These are phyloP conservation scores for Apaloderma vittatum DNA, from an alignment of 2,113 vertebrate genomes.

Conservation along the genomic window DNA sequence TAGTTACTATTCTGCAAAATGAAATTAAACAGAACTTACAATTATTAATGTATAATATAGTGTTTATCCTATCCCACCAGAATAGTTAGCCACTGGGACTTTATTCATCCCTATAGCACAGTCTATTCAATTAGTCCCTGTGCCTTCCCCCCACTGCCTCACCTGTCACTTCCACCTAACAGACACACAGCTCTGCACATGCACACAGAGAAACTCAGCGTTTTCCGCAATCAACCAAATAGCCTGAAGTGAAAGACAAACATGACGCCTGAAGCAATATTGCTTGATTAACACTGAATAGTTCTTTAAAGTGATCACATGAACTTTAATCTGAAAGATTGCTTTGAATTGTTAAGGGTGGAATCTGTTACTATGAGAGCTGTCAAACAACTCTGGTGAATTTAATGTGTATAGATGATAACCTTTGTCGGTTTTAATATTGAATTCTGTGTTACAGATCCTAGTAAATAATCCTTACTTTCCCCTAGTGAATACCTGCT, in stretches of 20 bases:
- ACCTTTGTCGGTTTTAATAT: constrained; percentile 88
- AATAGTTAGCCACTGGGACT: not conserved
- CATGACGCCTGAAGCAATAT: constrained; percentile 73
- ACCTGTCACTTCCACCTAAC: constrained; percentile 37
- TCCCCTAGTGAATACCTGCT: constrained; percentile 82
- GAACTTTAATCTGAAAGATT: constrained; percentile 76
- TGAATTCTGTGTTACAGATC: constrained; percentile 87
- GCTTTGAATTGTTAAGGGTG: constrained; percentile 78
- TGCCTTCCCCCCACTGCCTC: not conserved
- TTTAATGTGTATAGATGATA: constrained; percentile 87
- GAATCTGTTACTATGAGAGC: constrained; percentile 79
- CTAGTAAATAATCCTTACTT: constrained; percentile 83
- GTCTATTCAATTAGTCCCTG: not conserved
- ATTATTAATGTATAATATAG: not conserved
- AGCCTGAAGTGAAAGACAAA: constrained; percentile 76
- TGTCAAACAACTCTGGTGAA: constrained; percentile 84
- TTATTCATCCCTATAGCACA: not conserved
- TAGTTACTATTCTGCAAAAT: not conserved
- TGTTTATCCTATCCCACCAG: not conserved
- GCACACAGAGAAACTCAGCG: constrained; percentile 3
- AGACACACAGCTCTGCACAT: not conserved
- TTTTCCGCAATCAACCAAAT: constrained; percentile 57
- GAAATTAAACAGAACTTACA: not conserved
- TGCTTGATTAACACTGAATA: constrained; percentile 74
- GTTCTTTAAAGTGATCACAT: constrained; percentile 75